These are phyloP conservation scores for Steinernema khuongi DNA, from an alignment of 1,140 invertebrate species.

Conservation along the genomic window DNA sequence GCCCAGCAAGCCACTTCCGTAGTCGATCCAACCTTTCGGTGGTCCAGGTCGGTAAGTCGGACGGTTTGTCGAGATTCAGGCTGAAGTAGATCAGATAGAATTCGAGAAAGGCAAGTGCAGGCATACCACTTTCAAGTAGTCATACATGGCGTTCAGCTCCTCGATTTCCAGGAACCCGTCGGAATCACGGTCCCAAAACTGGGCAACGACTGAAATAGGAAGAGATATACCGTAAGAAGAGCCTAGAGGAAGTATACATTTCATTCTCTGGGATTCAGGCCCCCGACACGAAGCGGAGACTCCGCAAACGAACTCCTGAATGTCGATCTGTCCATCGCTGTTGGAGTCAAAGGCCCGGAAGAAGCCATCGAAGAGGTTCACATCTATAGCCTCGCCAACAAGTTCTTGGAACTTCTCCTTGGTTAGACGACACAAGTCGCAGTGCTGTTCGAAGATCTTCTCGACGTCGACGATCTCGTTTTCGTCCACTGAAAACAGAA, in stretches of 20 bases:
- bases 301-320: slow-evolving; percentile 2
- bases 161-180: background rate
- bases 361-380: background rate
- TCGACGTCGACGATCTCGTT: background rate
- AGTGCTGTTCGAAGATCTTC: slow-evolving; percentile 5
- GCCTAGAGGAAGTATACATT: too few relatives aligned
- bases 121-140: background rate
- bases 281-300: background rate
- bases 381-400: background rate
- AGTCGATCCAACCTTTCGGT: background rate
- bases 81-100: background rate
- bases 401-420: background rate
- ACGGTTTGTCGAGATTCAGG: background rate
- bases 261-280: background rate
- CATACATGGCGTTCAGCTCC: background rate
- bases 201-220: background rate
- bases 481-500: background rate
- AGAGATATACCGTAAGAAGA: too few relatives aligned
- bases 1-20: background rate
- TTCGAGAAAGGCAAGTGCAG: background rate
- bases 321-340: slow-evolving; percentile 3
- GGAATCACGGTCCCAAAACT: background rate
- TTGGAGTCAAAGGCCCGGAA: slow-evolving; percentile 5
- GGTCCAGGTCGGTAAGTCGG: background rate
- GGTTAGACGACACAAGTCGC: slow-evolving; percentile 3